Evolutionary conservation across 2,113 vertebrate genomes (phyloP), one percentile per base, ranked within the genome.

Genomic region (Pongo abelii): DNA sequence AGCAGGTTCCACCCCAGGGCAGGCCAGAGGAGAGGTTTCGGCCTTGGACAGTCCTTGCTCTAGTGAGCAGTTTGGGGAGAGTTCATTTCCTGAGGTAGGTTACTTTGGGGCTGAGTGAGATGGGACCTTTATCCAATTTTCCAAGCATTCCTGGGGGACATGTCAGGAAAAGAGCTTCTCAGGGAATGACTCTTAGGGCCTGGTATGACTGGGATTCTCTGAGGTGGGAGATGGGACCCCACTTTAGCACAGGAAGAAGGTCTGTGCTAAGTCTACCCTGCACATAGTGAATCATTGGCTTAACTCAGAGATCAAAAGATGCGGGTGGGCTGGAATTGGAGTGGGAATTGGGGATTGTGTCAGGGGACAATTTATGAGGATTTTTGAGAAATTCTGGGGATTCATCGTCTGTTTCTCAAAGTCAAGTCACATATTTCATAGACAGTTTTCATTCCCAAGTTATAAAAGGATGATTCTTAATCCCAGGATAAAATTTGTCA

Each of bases 181-280:
- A 61, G 43, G 67, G 69, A 20, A 43, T 0, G 3, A 25, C 18
- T 27, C 11, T 20, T 52, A 43, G 35, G 25, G 4, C 13, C 32
- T 84, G 3, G 17, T n/a, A 17, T 52, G 61, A 14, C 48, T 32
- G 38, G 69, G 27, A 12, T 38, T 48, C 55, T 27, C 48, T 12
- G 9, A 4, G 0, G 0, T 48, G 77, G 52, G 23, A 75, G 35
- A 3, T 57, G 84, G 57, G 9, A 38, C 0, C 5, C 64, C 8
- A 8, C 32, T 57, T 72, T 48, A 59, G 40, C 13, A 27, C 38
- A 69, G 70, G 79, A 77, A 55, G 46, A 38, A 52, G 50, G 22
- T n/a, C 67, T 20, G 17, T 10, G 55, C n/a, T 75, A 46, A 64
- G 46, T 52, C 55, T 35, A 1, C 27, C n/a, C 64, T 40, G 22